A percentile compares a stretch with the other conserved stretches of the same genome.
These are phyloP conservation scores for Orthosia gothica DNA, from an alignment of 2,888 invertebrate genomes.

Conservation along the genomic window DNA sequence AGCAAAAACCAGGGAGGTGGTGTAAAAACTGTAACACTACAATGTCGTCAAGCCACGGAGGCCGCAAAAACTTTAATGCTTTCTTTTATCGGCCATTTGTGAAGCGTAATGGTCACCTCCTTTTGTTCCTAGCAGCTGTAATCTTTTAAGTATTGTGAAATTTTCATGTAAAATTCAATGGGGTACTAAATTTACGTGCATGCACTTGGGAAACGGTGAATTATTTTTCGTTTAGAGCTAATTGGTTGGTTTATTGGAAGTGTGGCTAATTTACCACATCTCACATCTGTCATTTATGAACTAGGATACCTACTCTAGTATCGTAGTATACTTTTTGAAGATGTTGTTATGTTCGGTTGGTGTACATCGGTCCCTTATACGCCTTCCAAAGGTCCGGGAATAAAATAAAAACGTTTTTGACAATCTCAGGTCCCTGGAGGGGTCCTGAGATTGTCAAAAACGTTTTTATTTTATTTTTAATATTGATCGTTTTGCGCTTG, in stretches of 20 bases:
- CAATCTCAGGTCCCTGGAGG: too few relatives aligned
- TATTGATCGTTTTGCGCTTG: too few relatives aligned
- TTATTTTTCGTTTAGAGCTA: constrained; percentile 24
- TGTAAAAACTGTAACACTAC: constrained; percentile 76
- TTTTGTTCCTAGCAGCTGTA: constrained; percentile 77
- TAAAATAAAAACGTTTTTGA: too few relatives aligned
- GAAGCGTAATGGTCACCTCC: constrained; percentile 75
- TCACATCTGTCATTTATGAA: background rate
- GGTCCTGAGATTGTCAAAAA: too few relatives aligned
- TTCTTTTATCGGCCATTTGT: constrained; percentile 85
- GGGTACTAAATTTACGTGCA: constrained; percentile 45
- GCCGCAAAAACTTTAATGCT: constrained; percentile 85
- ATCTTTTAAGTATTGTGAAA: constrained; percentile 75
- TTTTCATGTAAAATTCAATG: constrained; percentile 64
- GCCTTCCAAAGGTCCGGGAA: too few relatives aligned
- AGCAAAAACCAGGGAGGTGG: constrained; percentile 70
- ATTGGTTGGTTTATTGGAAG: constrained; percentile 10
- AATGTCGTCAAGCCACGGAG: constrained; percentile 77
- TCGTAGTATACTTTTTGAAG: background rate
- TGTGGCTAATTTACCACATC: background rate
- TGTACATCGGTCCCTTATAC: too few relatives aligned
- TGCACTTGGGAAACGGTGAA: constrained; percentile 39
- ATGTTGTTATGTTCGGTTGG: too few relatives aligned
- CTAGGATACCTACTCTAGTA: background rate
- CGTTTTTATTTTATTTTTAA: too few relatives aligned